A percentile compares a stretch with the other conserved stretches of the same genome.
phyloP scores from a whole-genome alignment of 35 echinoderm and acorn worm genomes.

The Apostichopus parvimensis region DNA sequence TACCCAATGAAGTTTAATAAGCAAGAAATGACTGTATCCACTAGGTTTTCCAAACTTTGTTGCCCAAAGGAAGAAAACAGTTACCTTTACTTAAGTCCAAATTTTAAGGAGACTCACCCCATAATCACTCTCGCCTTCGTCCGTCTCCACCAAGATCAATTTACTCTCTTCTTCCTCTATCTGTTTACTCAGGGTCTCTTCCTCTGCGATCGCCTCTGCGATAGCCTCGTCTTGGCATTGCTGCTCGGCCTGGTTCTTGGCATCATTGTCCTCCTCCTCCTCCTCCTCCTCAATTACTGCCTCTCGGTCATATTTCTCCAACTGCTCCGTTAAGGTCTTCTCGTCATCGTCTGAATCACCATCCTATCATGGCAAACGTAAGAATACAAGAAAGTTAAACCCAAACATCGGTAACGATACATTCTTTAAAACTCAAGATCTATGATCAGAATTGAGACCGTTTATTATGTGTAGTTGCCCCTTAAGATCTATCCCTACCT shows the following conservation, averaged over 20 bases:
- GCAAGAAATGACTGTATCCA: no score
- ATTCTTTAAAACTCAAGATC: no score
- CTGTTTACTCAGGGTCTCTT: constrained; percentile 86
- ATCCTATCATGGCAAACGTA: background rate
- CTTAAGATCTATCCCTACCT: no score
- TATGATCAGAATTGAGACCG: no score
- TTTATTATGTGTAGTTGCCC: no score
- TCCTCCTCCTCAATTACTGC: constrained; percentile 57
- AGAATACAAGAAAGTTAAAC: background rate
- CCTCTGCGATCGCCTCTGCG: constrained; percentile 92
- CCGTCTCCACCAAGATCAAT: constrained; percentile 84
- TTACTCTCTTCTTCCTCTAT: constrained; percentile 91
- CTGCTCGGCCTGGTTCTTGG: constrained; percentile 57
- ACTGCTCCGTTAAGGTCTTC: constrained; percentile 83
- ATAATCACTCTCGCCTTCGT: constrained; percentile 89
- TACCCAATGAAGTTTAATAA: no score
- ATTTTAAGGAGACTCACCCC: constrained; percentile 57
- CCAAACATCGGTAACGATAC: no score
- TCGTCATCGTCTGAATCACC: constrained; percentile 64
- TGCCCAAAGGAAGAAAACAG: no score
- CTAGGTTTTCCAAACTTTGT: no score
- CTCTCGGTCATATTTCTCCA: constrained; percentile 65
- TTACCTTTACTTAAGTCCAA: no score
- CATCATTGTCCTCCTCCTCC: constrained; percentile 78
- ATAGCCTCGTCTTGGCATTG: constrained; percentile 87